Base-by-base conservation (phyloP, 2,797 vertebrate species). In the Yasuhikotakia modesta region DNA sequence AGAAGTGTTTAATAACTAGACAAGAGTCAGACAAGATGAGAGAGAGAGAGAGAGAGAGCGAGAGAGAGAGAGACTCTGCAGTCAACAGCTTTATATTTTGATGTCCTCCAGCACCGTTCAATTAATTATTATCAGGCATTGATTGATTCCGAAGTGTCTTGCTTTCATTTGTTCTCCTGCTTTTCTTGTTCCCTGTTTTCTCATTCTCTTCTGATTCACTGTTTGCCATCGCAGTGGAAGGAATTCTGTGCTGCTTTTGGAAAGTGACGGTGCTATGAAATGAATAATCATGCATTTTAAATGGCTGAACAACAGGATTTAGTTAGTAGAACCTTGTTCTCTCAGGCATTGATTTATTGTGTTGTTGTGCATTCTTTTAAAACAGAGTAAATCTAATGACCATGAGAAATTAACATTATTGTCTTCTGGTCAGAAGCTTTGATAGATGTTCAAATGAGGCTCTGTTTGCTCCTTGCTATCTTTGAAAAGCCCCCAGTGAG, bases 331-430 rank as follows among this genome's bases (percentile, higher is more conserved):
- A 43, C 14, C 3, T 52, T 61, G 55, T 30, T 61, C 50, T 70
- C n/a, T 45, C 30, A 53, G 30, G 16, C 58, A 27, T 43, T 60
- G 74, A 68, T 76, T 76, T 69, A 60, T 60, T 68, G 27, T 76
- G 53, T 60, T 69, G 68, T 76, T 43, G 10, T 43, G 39, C 11
- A 10, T 69, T 46, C 19, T 70, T 78, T 48, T 64, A 30, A 70
- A 70, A 55, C 57, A 77, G 19, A 78, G 70, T 27, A 63, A 19
- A 78, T 78, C 2, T 27, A 78, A 63, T 53, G 67, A 30, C 30
- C 57, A 45, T 55, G 67, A 70, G 32, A 55, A 70, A 53, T 63
- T 46, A 78, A 19, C 43, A 53, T 64, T 53, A 8, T 60, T 22
- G 7, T 63, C 27, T 63, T 78, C 60, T 77, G 17, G 24, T n/a